These are phyloP conservation scores for Procambarus clarkii DNA, from an alignment of 1,140 invertebrate species.

Conservation along the genomic window DNA sequence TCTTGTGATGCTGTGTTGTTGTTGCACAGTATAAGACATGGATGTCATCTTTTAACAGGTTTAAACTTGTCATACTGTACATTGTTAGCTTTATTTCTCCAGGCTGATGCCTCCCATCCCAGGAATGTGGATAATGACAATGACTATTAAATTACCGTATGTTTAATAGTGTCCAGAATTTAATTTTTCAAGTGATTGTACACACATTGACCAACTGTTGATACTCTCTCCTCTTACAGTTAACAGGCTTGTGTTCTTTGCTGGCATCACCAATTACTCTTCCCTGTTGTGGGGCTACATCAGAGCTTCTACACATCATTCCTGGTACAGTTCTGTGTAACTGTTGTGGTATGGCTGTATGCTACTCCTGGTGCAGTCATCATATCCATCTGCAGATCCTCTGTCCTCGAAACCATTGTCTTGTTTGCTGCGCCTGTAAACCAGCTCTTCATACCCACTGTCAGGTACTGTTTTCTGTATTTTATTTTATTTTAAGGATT, in stretches of 20 bases:
- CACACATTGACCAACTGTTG: no score
- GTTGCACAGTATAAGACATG: no score
- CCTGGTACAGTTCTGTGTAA: conserved; percentile 40
- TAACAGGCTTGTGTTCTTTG: conserved; percentile 35
- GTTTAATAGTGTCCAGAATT: no score
- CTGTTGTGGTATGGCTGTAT: conserved; percentile 30
- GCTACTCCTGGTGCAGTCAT: conserved; percentile 47
- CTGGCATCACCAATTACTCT: conserved; percentile 26
- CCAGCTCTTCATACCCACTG: conserved; percentile 46
- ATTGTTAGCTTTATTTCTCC: no score
- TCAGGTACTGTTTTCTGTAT: conserved; percentile 25
- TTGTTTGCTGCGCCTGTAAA: conserved; percentile 23
- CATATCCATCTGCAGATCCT: conserved; percentile 38
- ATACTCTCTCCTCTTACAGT: conserved; percentile 1
- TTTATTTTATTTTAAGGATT: neutral
- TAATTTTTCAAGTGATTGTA: no score
- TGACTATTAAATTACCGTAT: no score
- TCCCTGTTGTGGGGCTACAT: conserved; percentile 43
- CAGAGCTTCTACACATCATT: conserved; percentile 34
- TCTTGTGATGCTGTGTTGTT: no score
- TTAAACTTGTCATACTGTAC: no score
- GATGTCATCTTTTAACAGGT: no score
- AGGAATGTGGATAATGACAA: no score
- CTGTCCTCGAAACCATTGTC: conserved; percentile 46
- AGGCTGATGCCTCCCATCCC: no score